phyloP scores from a whole-genome alignment of 1,140 invertebrate species.

The Drosophila varians region DNA sequence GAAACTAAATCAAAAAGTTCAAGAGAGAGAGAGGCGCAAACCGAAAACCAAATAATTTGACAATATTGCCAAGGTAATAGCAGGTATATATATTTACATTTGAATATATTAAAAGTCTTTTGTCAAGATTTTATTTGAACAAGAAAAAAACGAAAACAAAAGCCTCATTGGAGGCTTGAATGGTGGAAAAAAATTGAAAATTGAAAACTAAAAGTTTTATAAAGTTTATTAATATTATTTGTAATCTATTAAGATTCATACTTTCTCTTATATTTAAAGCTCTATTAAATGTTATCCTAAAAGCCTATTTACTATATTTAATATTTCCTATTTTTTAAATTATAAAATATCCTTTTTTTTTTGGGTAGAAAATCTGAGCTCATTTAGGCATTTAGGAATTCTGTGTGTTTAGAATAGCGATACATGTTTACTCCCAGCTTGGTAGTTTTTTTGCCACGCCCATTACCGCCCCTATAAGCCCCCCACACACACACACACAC shows the following conservation, averaged over 20 bases:
- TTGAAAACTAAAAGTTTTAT: no score
- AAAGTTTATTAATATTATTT: no score
- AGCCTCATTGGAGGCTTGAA: no score
- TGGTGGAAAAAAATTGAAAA: no score
- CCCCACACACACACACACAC: conserved; percentile 7
- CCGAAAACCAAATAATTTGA: conserved; percentile 1
- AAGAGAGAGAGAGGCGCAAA: background rate
- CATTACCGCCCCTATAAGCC: conserved; percentile 12
- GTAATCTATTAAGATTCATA: no score
- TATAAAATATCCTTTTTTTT: no score
- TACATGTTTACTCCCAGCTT: conserved; percentile 38
- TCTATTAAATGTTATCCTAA: no score
- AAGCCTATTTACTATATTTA: no score
- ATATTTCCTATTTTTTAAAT: no score
- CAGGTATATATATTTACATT: background rate
- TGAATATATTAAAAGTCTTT: background rate
- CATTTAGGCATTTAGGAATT: conserved; percentile 1
- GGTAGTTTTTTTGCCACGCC: conserved; percentile 32
- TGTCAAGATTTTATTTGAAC: background rate
- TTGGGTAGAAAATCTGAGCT: background rate
- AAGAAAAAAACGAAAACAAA: no score
- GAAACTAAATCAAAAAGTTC: conserved; percentile 38
- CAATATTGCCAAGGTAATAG: conserved; percentile 2
- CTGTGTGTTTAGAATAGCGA: conserved; percentile 37
- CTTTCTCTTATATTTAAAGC: no score